Percentiles rank a stretch among this genome's conserved stretches.
Evolutionary conservation across 2,888 invertebrate genomes (phyloP).

Genomic region (Spilosoma lubricipeda): DNA sequence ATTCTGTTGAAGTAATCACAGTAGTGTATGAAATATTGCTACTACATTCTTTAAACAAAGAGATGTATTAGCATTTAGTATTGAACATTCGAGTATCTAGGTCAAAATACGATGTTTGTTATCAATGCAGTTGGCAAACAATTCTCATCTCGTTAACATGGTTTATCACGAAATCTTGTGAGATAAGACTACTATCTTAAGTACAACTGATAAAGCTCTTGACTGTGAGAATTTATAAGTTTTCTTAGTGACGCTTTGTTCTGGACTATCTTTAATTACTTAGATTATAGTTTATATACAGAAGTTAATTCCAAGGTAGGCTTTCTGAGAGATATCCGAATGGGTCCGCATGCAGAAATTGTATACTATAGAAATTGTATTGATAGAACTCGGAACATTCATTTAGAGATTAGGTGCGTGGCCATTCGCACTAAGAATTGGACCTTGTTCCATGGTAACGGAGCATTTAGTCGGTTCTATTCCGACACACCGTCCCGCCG

Average conservation of each 20-base stretch:
- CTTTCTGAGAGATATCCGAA: neutral
- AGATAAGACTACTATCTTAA: conserved; percentile 51
- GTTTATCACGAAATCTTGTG: conserved; percentile 62
- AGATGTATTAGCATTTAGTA: conserved; percentile 32
- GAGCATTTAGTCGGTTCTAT: no score
- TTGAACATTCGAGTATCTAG: conserved; percentile 47
- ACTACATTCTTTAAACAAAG: conserved; percentile 38
- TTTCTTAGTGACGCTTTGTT: conserved; percentile 24
- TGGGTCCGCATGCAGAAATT: neutral
- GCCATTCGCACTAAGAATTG: neutral
- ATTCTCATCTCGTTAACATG: conserved; percentile 56
- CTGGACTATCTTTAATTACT: conserved; percentile 24
- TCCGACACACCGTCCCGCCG: no score
- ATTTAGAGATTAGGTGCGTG: neutral
- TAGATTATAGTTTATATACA: neutral
- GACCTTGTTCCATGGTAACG: neutral
- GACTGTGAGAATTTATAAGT: conserved; percentile 31
- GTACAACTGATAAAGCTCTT: conserved; percentile 45
- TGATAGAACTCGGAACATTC: neutral
- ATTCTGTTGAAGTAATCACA: no score
- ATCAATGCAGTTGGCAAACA: conserved; percentile 55
- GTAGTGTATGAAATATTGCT: conserved; percentile 21
- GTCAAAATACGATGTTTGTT: conserved; percentile 52
- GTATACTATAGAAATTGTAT: no score
- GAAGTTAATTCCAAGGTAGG: neutral